These are phyloP conservation scores for Dasypogon diadema DNA, from an alignment of 2,888 invertebrate species.

Conservation along the genomic window DNA sequence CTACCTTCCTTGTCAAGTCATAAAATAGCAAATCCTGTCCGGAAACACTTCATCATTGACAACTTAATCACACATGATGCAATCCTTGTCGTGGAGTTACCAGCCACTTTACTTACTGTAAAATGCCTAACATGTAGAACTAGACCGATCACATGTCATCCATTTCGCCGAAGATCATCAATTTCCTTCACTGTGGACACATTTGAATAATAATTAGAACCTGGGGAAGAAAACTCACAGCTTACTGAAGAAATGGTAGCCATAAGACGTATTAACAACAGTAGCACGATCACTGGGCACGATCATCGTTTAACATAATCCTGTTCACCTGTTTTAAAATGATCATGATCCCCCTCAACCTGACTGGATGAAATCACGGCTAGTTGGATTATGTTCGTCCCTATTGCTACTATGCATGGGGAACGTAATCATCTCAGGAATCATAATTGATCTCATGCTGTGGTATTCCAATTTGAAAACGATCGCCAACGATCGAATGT, in stretches of 20 bases:
- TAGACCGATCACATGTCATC: slow-evolving; percentile 43
- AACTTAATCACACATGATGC: slow-evolving; percentile 39
- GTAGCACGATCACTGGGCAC: slow-evolving; percentile 45
- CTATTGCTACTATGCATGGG: neutral
- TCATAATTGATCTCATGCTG: slow-evolving; percentile 50
- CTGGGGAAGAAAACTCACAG: neutral
- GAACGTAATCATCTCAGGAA: slow-evolving; percentile 44
- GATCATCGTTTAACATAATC: slow-evolving; percentile 47
- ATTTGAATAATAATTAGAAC: slow-evolving; percentile 45
- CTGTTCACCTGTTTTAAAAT: slow-evolving; percentile 43
- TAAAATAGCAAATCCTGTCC: slow-evolving; percentile 35
- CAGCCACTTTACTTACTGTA: slow-evolving; percentile 13
- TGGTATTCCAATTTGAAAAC: slow-evolving; percentile 49
- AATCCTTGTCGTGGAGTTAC: slow-evolving; percentile 15
- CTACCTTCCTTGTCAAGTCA: slow-evolving; percentile 2
- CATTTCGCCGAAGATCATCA: slow-evolving; percentile 21
- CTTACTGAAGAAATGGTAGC: slow-evolving; percentile 22
- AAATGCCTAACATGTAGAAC: slow-evolving; percentile 26
- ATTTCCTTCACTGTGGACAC: slow-evolving; percentile 26
- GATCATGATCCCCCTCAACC: slow-evolving; percentile 24
- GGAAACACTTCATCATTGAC: slow-evolving; percentile 43
- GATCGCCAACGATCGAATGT: slow-evolving; percentile 12
- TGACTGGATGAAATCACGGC: neutral
- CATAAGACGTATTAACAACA: slow-evolving; percentile 33
- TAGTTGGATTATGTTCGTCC: neutral